Conservation (phyloP, 2,113 vertebrate genomes). For the Bubo bubo region DNA sequence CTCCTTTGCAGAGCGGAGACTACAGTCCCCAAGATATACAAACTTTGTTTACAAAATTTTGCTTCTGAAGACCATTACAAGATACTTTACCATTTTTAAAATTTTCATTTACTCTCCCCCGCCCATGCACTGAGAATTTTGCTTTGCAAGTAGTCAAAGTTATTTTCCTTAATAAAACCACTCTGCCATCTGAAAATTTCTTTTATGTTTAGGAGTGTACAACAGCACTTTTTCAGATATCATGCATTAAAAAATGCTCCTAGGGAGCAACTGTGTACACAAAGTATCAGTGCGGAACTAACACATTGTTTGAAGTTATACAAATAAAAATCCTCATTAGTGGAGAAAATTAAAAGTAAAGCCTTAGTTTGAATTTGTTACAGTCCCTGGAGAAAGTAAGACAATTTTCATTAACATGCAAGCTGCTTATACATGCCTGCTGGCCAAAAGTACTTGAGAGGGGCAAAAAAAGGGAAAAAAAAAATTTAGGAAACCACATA, state of each 20-base stretch:
- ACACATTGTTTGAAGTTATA: not conserved
- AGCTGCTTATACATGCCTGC: not conserved
- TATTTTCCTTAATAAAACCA: not conserved
- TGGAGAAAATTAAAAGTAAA: not conserved
- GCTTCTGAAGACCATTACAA: not conserved
- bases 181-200: not conserved
- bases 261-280: not conserved
- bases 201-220: not conserved
- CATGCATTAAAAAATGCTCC: not conserved
- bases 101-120: not conserved
- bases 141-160: not conserved
- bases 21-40: not conserved
- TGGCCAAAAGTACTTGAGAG: conserved; percentile 7
- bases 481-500: not conserved
- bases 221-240: not conserved
- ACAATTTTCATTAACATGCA: not conserved
- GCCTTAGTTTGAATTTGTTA: not conserved
- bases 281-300: not conserved
- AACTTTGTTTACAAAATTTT: not conserved
- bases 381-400: not conserved
- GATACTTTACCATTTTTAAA: not conserved
- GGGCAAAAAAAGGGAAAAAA: fast-evolving
- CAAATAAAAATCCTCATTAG: not conserved
- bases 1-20: not conserved
- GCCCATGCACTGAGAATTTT: not conserved